These are phyloP conservation scores for Syrphus vitripennis DNA, from an alignment of 2,888 invertebrate species.

Conservation along the genomic window DNA sequence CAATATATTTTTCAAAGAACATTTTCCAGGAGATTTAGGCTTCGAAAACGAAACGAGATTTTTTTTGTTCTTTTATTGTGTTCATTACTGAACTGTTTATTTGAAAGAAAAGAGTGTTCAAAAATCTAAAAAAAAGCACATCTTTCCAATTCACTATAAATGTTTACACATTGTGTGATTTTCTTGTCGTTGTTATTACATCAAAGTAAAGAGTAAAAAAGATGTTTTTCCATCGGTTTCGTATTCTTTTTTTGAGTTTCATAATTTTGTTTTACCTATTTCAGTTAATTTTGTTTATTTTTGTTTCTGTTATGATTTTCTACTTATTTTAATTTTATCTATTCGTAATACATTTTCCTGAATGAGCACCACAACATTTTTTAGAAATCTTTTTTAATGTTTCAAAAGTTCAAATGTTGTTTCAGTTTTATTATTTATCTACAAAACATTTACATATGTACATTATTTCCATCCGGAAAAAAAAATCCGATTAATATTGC, in stretches of 20 bases:
- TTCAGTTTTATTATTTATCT: not conserved
- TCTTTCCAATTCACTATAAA: conserved; percentile 31
- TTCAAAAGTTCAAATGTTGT: not conserved
- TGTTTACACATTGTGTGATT: conserved; percentile 29
- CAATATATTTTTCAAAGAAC: conserved; percentile 66
- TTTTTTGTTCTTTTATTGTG: conserved; percentile 19
- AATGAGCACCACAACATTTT: conserved; percentile 35
- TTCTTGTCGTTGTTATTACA: conserved; percentile 11
- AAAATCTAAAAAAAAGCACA: conserved; percentile 38
- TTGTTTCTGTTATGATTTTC: not conserved
- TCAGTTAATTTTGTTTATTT: conserved; percentile 16
- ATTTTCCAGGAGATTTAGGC: conserved; percentile 75
- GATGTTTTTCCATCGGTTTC: conserved; percentile 19
- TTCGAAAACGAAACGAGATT: conserved; percentile 60
- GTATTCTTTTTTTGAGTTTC: too few relatives aligned
- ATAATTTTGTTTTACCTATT: not conserved
- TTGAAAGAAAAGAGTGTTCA: conserved; percentile 2
- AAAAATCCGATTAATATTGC: not conserved
- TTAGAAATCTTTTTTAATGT: not conserved
- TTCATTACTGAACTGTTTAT: not conserved
- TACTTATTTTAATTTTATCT: conserved; percentile 74
- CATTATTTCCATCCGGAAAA: not conserved
- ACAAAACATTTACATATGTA: not conserved
- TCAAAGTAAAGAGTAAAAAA: conserved; percentile 41
- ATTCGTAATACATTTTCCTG: not conserved